A percentile compares a stretch with the other conserved stretches of the same genome.
Conservation (phyloP, 2,888 invertebrate genomes). For the Latrodectus elegans region DNA sequence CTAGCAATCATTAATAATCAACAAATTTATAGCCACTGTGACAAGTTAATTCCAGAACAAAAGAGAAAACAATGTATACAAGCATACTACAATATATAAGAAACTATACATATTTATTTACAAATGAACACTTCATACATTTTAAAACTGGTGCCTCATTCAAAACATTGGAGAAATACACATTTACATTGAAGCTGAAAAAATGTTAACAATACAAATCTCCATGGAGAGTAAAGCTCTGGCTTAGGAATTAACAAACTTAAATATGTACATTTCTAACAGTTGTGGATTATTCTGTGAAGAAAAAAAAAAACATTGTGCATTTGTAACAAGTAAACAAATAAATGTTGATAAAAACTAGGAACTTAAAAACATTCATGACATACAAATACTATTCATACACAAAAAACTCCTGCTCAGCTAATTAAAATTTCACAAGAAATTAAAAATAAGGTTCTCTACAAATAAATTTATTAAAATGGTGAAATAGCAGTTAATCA, state of each 20-base stretch:
- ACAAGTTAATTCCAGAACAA: conserved; percentile 19
- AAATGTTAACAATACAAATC: conserved; percentile 37
- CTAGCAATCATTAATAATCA: conserved; percentile 35
- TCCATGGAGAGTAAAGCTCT: conserved; percentile 67
- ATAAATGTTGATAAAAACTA: background rate
- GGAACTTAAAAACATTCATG: conserved; percentile 4
- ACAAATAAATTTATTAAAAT: no score
- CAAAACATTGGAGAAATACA: conserved; percentile 12
- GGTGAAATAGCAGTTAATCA: background rate
- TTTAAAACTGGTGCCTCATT: conserved; percentile 8
- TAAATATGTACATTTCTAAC: background rate
- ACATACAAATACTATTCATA: background rate
- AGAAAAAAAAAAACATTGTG: background rate
- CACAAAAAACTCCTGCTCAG: background rate
- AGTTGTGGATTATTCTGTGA: conserved; percentile 1
- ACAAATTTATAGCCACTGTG: conserved; percentile 44
- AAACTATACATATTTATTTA: conserved; percentile 17
- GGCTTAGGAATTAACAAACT: conserved; percentile 55
- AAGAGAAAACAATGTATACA: conserved; percentile 4
- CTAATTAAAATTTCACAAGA: no score
- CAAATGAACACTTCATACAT: conserved; percentile 14
- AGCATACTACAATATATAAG: conserved; percentile 11
- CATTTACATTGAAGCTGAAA: conserved; percentile 10
- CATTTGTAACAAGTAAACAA: conserved; percentile 11
- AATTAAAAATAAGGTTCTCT: no score